A percentile compares a stretch with the other conserved stretches of the same genome.
These are phyloP conservation scores for Sarcophaga peregrina DNA, from an alignment of 1,140 invertebrate genomes.

Conservation along the genomic window DNA sequence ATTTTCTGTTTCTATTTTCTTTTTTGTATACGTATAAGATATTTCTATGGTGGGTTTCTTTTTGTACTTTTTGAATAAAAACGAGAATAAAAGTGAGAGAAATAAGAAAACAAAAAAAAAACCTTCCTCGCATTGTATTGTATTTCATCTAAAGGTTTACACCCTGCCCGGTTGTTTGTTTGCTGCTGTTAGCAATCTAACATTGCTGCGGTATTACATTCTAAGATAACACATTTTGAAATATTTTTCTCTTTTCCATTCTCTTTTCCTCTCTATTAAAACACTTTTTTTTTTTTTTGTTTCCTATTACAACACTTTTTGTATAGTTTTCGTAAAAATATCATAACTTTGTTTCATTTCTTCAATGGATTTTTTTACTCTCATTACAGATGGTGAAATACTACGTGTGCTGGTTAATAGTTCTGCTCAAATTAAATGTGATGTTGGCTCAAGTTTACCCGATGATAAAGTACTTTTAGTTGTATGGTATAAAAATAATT, in stretches of 20 bases:
- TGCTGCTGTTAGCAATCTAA: too few species aligned
- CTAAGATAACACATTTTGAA: too few species aligned
- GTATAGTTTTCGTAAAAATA: neutral
- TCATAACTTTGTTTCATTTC: conserved; percentile 17
- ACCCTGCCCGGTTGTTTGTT: too few species aligned
- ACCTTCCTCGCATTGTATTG: too few species aligned
- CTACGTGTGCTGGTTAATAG: conserved; percentile 68
- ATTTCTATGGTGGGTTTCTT: too few species aligned
- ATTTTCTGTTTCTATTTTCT: neutral
- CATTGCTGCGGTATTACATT: too few species aligned
- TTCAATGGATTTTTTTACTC: neutral
- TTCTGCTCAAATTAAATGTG: conserved; percentile 71
- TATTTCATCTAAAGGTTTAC: too few species aligned
- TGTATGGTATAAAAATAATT: conserved; percentile 73
- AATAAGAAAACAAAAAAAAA: too few species aligned
- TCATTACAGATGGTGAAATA: conserved; percentile 62
- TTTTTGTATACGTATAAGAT: too few species aligned
- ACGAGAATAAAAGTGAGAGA: too few species aligned
- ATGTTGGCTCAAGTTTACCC: conserved; percentile 69
- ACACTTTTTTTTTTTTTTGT: neutral
- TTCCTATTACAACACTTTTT: neutral
- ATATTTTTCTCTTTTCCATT: neutral
- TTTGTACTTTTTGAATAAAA: too few species aligned
- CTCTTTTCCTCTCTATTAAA: neutral
- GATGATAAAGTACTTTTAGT: conserved; percentile 70